These are phyloP conservation scores for Ctenicera cuprea DNA, from an alignment of 2,888 invertebrate species.

Conservation along the genomic window DNA sequence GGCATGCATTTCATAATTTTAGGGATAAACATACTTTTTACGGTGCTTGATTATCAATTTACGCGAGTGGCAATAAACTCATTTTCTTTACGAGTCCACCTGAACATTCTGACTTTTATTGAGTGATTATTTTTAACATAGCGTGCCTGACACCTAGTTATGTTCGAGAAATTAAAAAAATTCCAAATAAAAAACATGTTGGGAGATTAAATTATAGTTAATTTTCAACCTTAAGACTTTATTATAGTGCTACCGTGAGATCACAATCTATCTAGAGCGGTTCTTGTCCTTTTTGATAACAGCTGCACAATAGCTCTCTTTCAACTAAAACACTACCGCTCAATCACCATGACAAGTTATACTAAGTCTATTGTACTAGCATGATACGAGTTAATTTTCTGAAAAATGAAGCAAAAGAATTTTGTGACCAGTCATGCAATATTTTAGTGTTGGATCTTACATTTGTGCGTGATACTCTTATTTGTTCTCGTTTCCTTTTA, in stretches of 20 bases:
- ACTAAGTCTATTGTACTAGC: conserved; percentile 54
- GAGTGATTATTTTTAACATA: conserved; percentile 63
- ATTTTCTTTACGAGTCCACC: conserved; percentile 60
- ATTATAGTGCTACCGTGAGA: conserved; percentile 60
- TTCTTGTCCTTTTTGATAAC: not conserved
- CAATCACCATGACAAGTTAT: not conserved
- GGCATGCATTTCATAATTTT: conserved; percentile 46
- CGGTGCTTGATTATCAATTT: conserved; percentile 52
- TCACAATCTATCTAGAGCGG: conserved; percentile 51
- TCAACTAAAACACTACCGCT: not conserved
- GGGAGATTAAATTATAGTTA: conserved; percentile 62
- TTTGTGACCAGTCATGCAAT: conserved; percentile 55
- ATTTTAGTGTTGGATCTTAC: conserved; percentile 48
- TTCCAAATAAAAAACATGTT: conserved; percentile 58
- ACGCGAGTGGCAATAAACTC: conserved; percentile 55
- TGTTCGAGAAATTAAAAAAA: conserved; percentile 59
- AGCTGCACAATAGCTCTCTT: not conserved
- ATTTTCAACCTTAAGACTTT: conserved; percentile 62
- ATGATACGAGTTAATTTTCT: conserved; percentile 60
- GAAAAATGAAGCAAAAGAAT: conserved; percentile 55
- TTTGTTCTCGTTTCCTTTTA: conserved; percentile 45
- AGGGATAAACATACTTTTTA: conserved; percentile 46
- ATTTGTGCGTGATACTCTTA: conserved; percentile 53
- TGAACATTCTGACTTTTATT: conserved; percentile 61
- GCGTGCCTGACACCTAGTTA: conserved; percentile 65